phyloP scores from a whole-genome alignment of 2,113 vertebrate genomes.

The Charina bottae region DNA sequence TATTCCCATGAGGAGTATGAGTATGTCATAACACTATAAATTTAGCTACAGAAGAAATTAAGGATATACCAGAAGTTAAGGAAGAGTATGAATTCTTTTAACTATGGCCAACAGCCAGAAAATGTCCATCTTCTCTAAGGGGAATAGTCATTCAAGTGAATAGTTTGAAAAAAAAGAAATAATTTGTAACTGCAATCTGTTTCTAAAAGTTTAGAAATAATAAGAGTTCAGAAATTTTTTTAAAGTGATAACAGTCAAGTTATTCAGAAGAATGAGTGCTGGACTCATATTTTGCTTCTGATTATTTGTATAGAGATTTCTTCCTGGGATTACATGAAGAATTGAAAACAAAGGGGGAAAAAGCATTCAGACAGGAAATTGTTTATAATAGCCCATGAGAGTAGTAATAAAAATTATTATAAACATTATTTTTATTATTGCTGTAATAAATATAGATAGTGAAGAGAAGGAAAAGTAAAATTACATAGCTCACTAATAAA shows the following conservation, averaged over 20 bases:
- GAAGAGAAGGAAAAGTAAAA: slow-evolving; percentile 24
- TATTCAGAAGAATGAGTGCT: not conserved
- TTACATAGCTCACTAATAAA: not conserved
- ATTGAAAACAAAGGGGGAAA: not conserved
- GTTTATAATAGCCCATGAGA: slow-evolving; percentile 10
- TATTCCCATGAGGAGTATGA: not conserved
- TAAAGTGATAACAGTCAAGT: not conserved
- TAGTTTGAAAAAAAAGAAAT: not conserved
- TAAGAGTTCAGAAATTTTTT: not conserved
- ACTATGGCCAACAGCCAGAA: not conserved
- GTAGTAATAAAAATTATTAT: slow-evolving; percentile 12
- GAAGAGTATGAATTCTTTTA: not conserved
- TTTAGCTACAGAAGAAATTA: not conserved
- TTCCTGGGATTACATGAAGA: not conserved
- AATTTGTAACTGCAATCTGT: not conserved
- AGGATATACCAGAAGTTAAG: not conserved
- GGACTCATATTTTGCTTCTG: not conserved
- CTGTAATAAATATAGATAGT: not conserved
- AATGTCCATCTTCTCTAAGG: not conserved
- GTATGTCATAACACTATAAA: not conserved
- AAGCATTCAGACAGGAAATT: slow-evolving; percentile 13
- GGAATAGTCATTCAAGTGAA: not conserved
- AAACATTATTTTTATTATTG: no score
- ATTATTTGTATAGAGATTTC: not conserved
- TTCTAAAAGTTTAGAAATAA: not conserved